Evolutionary conservation across 2,888 invertebrate genomes (phyloP).

Genomic region (Melipona beecheii): DNA sequence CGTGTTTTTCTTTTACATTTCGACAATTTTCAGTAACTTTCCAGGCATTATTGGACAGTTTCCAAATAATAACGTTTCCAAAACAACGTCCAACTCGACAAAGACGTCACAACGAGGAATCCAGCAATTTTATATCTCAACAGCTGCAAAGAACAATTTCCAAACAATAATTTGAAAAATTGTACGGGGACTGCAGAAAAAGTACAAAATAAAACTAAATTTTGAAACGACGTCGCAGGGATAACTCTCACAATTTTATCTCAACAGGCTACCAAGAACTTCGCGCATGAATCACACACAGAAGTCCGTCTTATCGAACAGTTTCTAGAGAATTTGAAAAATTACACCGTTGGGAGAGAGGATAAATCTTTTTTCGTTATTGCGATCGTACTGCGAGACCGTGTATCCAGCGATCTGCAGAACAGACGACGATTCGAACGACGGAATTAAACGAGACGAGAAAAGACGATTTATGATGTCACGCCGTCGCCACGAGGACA

Average conservation of each 20-base stretch:
- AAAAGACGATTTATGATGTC: conserved; percentile 29
- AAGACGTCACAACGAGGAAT: not conserved
- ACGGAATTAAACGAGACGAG: conserved; percentile 19
- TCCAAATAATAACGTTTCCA: too few relatives aligned
- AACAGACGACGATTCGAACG: not conserved
- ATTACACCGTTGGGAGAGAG: not conserved
- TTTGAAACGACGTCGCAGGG: too few relatives aligned
- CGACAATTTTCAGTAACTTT: not conserved
- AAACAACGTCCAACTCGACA: not conserved
- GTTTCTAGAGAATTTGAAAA: not conserved
- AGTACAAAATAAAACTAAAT: too few relatives aligned
- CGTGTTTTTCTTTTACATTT: not conserved
- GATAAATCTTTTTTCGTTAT: not conserved
- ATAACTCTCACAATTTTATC: too few relatives aligned
- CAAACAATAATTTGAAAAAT: too few relatives aligned
- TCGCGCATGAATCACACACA: not conserved
- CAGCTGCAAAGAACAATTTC: not conserved
- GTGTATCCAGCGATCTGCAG: too few relatives aligned
- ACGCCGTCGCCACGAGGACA: not conserved
- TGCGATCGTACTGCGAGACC: not conserved
- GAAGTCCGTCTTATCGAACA: not conserved
- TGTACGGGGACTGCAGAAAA: too few relatives aligned
- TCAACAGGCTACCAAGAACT: not conserved
- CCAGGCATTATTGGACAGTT: too few relatives aligned
- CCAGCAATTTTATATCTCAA: not conserved